Conservation (phyloP, 2,113 vertebrate genomes). For the Vulpes lagopus region DNA sequence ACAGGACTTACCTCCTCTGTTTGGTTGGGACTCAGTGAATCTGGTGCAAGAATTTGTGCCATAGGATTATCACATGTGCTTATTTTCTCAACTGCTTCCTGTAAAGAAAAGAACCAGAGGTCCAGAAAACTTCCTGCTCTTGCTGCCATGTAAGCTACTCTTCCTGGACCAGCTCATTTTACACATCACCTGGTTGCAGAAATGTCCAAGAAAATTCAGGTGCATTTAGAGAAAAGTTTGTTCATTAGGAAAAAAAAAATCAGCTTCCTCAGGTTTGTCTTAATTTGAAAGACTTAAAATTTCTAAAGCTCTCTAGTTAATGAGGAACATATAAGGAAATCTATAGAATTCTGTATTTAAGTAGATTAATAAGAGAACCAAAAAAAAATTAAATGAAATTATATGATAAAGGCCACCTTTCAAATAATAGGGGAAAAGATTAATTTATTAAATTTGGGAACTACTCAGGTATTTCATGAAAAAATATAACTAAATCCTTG, state of each 20-base stretch:
- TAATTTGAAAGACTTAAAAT: constrained; percentile 10
- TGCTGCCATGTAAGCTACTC: background rate
- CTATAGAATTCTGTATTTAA: background rate
- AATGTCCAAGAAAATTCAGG: background rate
- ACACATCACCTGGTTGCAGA: background rate
- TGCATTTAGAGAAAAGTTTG: background rate
- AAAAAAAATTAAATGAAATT: background rate
- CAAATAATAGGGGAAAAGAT: constrained; percentile 7
- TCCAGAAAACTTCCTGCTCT: background rate
- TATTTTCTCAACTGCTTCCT: constrained; percentile 78
- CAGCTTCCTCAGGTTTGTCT: background rate
- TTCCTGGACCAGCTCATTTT: background rate
- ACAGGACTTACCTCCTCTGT: constrained; percentile 75
- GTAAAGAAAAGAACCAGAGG: constrained; percentile 40
- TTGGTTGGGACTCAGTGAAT: background rate
- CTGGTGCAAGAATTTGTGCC: constrained; percentile 38
- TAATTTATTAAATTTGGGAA: background rate
- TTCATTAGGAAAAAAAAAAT: background rate
- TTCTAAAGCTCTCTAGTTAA: background rate
- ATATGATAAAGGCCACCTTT: background rate
- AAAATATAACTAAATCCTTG: constrained; percentile 1
- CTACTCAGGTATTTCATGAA: constrained; percentile 9
- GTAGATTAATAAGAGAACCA: background rate
- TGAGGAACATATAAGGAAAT: background rate
- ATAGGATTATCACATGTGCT: constrained; percentile 36